phyloP scores from a whole-genome alignment of 2,797 vertebrate species.

The Coregonus sp. region DNA sequence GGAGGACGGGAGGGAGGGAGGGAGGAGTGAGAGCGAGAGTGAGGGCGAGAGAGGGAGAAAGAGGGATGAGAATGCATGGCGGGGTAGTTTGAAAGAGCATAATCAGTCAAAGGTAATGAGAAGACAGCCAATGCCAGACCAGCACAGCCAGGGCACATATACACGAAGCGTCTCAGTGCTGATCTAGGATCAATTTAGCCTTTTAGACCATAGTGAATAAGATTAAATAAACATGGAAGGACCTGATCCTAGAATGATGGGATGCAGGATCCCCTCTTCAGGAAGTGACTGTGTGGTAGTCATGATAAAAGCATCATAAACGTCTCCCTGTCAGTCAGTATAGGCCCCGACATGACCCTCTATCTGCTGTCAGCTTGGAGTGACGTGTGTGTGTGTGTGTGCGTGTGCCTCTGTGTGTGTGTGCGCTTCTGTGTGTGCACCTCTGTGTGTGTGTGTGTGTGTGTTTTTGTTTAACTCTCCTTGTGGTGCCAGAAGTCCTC shows the following conservation, averaged over 20 bases:
- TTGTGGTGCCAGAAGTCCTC: too few species aligned
- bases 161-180: not conserved
- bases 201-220: not conserved
- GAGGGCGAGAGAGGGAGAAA: slow-evolving; percentile 14
- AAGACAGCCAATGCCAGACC: not conserved
- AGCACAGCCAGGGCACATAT: not conserved
- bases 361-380: not conserved
- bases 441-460: too few species aligned
- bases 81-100: slow-evolving; percentile 7
- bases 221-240: too few species aligned
- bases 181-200: not conserved
- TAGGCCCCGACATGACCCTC: not conserved
- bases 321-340: not conserved
- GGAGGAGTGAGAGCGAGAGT: slow-evolving; percentile 5
- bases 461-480: too few species aligned
- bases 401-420: slow-evolving; percentile 16
- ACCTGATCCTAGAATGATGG: slow-evolving; percentile 10
- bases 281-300: slow-evolving; percentile 54
- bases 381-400: not conserved
- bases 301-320: slow-evolving; percentile 45
- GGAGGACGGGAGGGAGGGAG: slow-evolving; percentile 26
- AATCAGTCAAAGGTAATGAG: not conserved
- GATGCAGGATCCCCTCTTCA: slow-evolving; percentile 41
- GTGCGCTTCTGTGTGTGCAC: slow-evolving; percentile 39
- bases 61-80: slow-evolving; percentile 12